Evolutionary conservation across 1,140 invertebrate species (phyloP).

Genomic region (Neuroterus valhalla): DNA sequence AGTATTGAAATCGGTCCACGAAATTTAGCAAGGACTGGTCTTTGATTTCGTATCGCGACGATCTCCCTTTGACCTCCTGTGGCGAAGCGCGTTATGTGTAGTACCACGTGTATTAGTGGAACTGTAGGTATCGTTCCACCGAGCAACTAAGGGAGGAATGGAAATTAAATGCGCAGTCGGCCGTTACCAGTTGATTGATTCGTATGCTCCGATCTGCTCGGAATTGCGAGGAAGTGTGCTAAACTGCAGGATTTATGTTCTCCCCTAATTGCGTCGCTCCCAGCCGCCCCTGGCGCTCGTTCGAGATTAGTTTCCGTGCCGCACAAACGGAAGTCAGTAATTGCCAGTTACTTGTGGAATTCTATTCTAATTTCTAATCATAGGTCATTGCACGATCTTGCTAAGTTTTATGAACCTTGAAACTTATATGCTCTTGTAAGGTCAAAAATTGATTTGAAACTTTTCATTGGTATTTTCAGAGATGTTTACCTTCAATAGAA

Average conservation of each 20-base stretch:
- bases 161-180: conserved; percentile 74
- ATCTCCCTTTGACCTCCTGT: not conserved
- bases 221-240: conserved; percentile 68
- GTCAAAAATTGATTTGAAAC: too few relatives aligned
- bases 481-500: too few relatives aligned
- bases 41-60: not conserved
- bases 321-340: conserved; percentile 53
- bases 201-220: conserved; percentile 71
- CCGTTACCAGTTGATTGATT: conserved; percentile 74
- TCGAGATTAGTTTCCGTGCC: conserved; percentile 62
- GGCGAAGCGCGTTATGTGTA: not conserved
- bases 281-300: conserved; percentile 53
- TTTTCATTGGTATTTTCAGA: too few relatives aligned
- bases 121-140: not conserved
- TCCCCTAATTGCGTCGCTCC: conserved; percentile 70
- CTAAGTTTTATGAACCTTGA: too few relatives aligned
- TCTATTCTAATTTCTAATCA: not conserved
- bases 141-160: conserved; percentile 63
- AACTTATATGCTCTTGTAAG: too few relatives aligned
- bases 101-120: not conserved
- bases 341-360: conserved; percentile 18
- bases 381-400: not conserved
- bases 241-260: conserved; percentile 74
- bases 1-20: too few relatives aligned
- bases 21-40: too few relatives aligned